Evolutionary conservation across 1,140 invertebrate genomes (phyloP), one percentile per base, ranked within the genome.

Genomic region (Reticulitermes speratus): DNA sequence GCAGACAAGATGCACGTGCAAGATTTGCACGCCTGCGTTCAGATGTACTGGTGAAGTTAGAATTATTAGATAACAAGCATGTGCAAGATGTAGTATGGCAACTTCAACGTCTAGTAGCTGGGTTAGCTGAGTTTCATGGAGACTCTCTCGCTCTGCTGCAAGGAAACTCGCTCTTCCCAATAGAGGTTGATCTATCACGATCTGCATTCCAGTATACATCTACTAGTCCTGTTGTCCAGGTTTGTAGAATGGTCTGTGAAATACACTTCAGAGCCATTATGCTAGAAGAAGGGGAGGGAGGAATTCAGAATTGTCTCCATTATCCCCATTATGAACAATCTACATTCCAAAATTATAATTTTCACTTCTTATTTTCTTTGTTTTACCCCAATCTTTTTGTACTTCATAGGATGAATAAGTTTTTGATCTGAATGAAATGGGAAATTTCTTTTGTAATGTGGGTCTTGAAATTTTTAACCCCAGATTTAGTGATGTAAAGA

Each of bases 31-130:
- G 97, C 88, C 92, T 99, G 44, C 92, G 99, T 83, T 96, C 97
- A 0, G 98, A 99, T 91, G 98, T 99, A 0, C 92, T 99, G 11
- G 97, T 99, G 0, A 99, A 99, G 92, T 93, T 99, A 88, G 98
- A 99, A 91, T 91, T 99, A 19, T 91, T 99, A 16, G 98, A 99
- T 90, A 98, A 98, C 89, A 99, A 99, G 91, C 98, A 99, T 91
- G 97, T 99, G 0, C 97, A 98, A 91, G 97, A 98, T 89, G 94
- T 98, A n/a, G 96, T 96, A 3, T 94, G 94, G 89, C 97, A 98
- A 89, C 90, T 98, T 38, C 94, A 96, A 87, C 94, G 95, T 87
- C 94, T 98, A 86, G 94, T 97, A 3, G 93, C 94, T 83, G 96
- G 96, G 23, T 92, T 99, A 87, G 94, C 96, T 6, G 81, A 84